Evolutionary conservation across 2,797 vertebrate species (phyloP).

Genomic region (Dipus sagitta): DNA sequence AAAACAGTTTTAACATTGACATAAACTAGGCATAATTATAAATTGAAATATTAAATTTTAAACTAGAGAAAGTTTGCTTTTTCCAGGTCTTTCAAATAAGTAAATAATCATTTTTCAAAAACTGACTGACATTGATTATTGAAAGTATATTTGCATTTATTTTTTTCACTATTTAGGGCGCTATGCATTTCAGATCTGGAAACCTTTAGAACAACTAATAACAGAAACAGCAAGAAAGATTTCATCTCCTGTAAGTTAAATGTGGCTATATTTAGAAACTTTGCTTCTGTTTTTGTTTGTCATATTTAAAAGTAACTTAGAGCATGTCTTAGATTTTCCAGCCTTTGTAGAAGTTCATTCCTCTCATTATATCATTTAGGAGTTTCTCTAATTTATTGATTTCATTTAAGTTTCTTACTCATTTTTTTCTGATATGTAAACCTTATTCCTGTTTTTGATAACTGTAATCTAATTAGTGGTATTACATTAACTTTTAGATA

Average conservation of each 20-base stretch:
- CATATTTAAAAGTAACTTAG: not conserved
- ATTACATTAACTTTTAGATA: conserved; percentile 5
- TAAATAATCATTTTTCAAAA: no score
- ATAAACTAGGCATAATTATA: conserved; percentile 14
- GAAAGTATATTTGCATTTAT: conserved; percentile 56
- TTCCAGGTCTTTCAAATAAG: conserved; percentile 45
- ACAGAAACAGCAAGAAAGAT: conserved; percentile 92
- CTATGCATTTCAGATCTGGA: conserved; percentile 94
- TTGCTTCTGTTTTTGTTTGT: not conserved
- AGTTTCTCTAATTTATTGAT: conserved; percentile 41
- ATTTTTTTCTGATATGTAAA: conserved; percentile 42
- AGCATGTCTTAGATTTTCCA: conserved; percentile 25
- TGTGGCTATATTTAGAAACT: conserved; percentile 6
- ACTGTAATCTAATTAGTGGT: not conserved
- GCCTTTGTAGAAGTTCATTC: not conserved
- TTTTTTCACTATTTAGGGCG: conserved; percentile 89
- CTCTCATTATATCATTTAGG: not conserved
- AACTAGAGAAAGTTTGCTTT: conserved; percentile 47
- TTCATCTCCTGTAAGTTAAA: conserved; percentile 91
- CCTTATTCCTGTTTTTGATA: not conserved
- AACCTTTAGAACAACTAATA: conserved; percentile 93
- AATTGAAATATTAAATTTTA: conserved; percentile 40
- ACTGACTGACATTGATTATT: conserved; percentile 8
- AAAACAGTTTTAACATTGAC: not conserved
- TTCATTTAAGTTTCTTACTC: conserved; percentile 37